Evolutionary conservation across 2,113 vertebrate species (phyloP), one percentile per base, ranked within the genome.

Genomic region (Nothocercus julius): DNA sequence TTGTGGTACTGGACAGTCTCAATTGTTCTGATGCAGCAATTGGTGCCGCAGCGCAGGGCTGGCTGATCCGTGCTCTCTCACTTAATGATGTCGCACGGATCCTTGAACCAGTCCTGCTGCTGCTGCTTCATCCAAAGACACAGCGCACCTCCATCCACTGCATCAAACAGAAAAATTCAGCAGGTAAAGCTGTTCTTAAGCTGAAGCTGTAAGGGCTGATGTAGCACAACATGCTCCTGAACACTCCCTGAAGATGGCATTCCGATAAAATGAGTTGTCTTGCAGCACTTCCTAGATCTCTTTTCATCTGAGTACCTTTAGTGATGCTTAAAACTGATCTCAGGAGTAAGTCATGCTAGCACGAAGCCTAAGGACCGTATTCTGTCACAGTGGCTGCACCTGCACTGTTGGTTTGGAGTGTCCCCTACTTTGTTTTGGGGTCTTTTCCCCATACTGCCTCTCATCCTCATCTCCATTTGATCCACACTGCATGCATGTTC

Each of bases 1-100:
- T 99, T 73, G 98, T 99, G n/a, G 99, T 99, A 82, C 96, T 99
- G 97, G 99, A 99, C 97, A 99, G 98, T 94, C 98, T 99, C 91
- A 98, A 98, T 90, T 98, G 98, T 88, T 96, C 98, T 3, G 99
- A 99, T 6, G 98, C 99, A 0, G 99, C 99, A 40, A 98, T 99
- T 74, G 97, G 98, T 14, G 98, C 99, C 1, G 98, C 99, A 2
- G 98, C 98, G 51, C 99, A 99, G 98, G 98, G 99, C 96, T 99
- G 99, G 99, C 97, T 99, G 82, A 95, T 99, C 51, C 98, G 99
- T 34, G 99, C 99, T 1, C 98, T 99, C 58, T 99, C 99, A 32
- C 98, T 99, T 2, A 98, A 97, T 7, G 99, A 99, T 1, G 98
- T 99, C 69, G 98, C 98, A 2, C 98, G 99, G 25, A 99, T 99